These are phyloP conservation scores for Takifugu bimaculatus DNA, from an alignment of 2,113 vertebrate species.

Conservation along the genomic window DNA sequence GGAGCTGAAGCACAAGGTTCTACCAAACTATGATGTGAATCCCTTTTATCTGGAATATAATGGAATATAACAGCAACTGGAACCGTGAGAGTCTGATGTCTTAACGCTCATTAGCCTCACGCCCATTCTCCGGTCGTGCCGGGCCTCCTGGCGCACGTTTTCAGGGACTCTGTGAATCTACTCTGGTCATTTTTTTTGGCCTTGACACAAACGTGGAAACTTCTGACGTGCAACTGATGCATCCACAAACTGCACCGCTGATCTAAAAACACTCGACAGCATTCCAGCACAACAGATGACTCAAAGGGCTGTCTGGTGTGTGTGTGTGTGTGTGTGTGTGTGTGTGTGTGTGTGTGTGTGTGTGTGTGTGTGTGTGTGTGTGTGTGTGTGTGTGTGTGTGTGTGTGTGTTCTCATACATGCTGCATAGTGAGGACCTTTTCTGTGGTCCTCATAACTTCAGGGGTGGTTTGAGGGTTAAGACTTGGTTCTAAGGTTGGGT, in stretches of 20 bases:
- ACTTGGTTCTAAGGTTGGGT: too few relatives aligned
- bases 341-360: too few relatives aligned
- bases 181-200: constrained; percentile 4
- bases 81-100: too few relatives aligned
- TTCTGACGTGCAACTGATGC: constrained; percentile 31
- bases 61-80: too few relatives aligned
- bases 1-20: too few relatives aligned
- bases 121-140: too few relatives aligned
- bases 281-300: constrained; percentile 55
- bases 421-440: too few relatives aligned
- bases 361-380: not conserved
- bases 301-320: not conserved
- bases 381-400: not conserved
- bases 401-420: not conserved
- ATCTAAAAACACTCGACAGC: constrained; percentile 35
- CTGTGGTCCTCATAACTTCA: too few relatives aligned
- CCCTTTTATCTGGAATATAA: too few relatives aligned
- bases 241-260: constrained; percentile 45
- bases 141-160: not conserved
- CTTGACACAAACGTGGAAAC: constrained; percentile 39
- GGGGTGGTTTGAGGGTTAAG: too few relatives aligned
- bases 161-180: not conserved
- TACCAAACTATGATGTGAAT: too few relatives aligned
- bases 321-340: not conserved
- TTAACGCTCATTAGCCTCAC: too few relatives aligned